Evolutionary conservation across 2,113 vertebrate genomes (phyloP).

Genomic region (Ia io): DNA sequence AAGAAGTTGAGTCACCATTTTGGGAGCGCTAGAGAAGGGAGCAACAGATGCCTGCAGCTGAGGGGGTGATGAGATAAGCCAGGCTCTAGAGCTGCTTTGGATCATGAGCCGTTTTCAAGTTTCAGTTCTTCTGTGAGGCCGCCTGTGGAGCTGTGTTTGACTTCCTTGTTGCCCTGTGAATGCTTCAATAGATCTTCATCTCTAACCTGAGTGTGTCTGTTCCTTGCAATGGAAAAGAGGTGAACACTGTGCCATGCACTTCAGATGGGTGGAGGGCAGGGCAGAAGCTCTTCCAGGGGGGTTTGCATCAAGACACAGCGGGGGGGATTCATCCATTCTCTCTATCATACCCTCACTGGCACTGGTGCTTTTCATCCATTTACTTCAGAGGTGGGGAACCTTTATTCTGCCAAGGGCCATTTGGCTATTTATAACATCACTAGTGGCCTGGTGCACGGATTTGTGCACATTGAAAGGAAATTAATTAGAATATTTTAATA

Average conservation of each 20-base stretch:
- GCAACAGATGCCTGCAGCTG: conserved; percentile 62
- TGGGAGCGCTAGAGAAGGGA: conserved; percentile 57
- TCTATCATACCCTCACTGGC: not conserved
- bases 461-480: too few species aligned
- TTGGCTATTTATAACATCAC: too few species aligned
- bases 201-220: conserved; percentile 28
- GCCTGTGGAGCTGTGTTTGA: conserved; percentile 51
- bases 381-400: too few species aligned
- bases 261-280: not conserved
- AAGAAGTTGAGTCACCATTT: conserved; percentile 71
- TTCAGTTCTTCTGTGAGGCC: conserved; percentile 46
- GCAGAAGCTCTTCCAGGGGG: conserved; percentile 10
- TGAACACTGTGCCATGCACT: not conserved
- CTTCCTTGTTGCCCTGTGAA: conserved; percentile 58
- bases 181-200: conserved; percentile 51
- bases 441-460: too few species aligned
- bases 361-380: too few species aligned
- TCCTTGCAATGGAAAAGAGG: conserved; percentile 42
- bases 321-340: not conserved
- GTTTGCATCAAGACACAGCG: conserved; percentile 1
- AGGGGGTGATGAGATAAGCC: conserved; percentile 56
- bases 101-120: conserved; percentile 61
- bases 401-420: too few species aligned
- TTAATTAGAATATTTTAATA: too few species aligned
- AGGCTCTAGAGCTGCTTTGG: conserved; percentile 63